These are phyloP conservation scores for Periophthalmodon schlosseri DNA, from an alignment of 2,113 vertebrate genomes.

Conservation along the genomic window DNA sequence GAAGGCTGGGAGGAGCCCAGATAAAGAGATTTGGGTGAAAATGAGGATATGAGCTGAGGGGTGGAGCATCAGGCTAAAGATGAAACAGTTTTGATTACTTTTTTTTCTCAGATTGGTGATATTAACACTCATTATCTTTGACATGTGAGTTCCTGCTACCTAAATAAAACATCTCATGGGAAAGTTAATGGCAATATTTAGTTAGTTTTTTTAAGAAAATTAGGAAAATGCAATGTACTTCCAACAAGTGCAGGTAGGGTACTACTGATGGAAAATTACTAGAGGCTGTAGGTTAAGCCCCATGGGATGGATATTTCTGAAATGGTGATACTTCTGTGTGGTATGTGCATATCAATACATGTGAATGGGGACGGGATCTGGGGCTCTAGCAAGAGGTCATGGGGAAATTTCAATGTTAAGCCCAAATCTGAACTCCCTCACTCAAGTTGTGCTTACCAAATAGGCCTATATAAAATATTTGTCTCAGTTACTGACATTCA, in stretches of 20 bases:
- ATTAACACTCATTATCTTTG: neutral
- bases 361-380: neutral
- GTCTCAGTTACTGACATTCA: too few species aligned
- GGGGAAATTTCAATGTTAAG: constrained; percentile 26
- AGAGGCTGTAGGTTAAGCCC: neutral
- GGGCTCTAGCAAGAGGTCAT: neutral
- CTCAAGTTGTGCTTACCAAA: neutral
- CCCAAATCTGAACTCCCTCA: neutral
- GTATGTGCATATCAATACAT: constrained; percentile 31
- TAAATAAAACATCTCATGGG: neutral
- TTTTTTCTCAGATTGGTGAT: neutral
- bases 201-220: too few species aligned
- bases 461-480: too few species aligned
- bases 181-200: neutral
- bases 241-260: too few species aligned
- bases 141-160: neutral
- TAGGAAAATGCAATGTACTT: too few species aligned
- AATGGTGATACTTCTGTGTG: constrained; percentile 4
- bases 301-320: neutral
- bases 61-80: neutral
- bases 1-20: constrained; percentile 52
- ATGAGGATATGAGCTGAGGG: neutral
- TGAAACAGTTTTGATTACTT: neutral
- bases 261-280: neutral
- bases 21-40: constrained; percentile 24